Evolutionary conservation across 1,140 invertebrate species (phyloP).

Genomic region (Geopemphigus sp.): DNA sequence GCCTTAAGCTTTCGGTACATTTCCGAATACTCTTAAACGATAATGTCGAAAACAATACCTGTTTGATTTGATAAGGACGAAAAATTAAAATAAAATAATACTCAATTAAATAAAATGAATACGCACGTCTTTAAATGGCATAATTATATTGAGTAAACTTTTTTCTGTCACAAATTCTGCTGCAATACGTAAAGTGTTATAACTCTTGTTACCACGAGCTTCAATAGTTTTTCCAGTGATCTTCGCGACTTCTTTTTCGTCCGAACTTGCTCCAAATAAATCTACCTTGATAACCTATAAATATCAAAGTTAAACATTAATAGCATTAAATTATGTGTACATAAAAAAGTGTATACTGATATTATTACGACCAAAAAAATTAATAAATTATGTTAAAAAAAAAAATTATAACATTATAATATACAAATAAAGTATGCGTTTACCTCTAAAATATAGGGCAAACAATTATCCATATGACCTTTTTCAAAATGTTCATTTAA

Average conservation of each 20-base stretch:
- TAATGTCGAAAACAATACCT: slow-evolving; percentile 67
- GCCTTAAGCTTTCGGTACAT: slow-evolving; percentile 66
- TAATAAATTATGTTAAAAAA: too few relatives aligned
- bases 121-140: slow-evolving; percentile 77
- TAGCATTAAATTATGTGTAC: too few relatives aligned
- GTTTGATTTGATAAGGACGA: slow-evolving; percentile 71
- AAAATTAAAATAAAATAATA: background rate
- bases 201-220: slow-evolving; percentile 82
- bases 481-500: slow-evolving; percentile 67
- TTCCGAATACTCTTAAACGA: slow-evolving; percentile 44
- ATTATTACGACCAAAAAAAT: too few relatives aligned
- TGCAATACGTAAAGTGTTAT: slow-evolving; percentile 78
- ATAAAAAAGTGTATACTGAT: too few relatives aligned
- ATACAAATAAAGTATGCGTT: slow-evolving; percentile 10
- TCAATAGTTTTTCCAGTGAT: slow-evolving; percentile 77
- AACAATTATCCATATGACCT: slow-evolving; percentile 74
- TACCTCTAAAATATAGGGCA: slow-evolving; percentile 78
- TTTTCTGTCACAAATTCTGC: slow-evolving; percentile 75
- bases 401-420: too few relatives aligned
- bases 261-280: slow-evolving; percentile 80
- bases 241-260: slow-evolving; percentile 88
- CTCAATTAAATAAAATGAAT: background rate
- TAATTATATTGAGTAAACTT: slow-evolving; percentile 71
- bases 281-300: slow-evolving; percentile 75
- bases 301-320: background rate